Evolutionary conservation across 1,140 invertebrate genomes (phyloP), one percentile per base, ranked within the genome.

Genomic region (Drosophila micromelanica): DNA sequence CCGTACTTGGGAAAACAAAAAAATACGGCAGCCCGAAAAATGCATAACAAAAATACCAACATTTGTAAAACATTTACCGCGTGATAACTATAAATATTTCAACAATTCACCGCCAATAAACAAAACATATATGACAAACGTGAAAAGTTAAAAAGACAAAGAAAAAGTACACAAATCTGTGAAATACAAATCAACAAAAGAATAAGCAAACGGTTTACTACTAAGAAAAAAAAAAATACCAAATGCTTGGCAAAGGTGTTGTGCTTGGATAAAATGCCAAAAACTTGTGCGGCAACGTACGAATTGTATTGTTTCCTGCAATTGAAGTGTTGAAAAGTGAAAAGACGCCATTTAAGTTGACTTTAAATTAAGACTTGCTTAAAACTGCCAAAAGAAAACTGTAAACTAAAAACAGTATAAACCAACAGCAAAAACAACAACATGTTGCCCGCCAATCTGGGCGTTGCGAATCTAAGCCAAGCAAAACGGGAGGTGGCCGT

Each of bases 271-370:
- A 78, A 87, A 86, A 86, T 87, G 82, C 82, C 63, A 78, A 78
- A 86, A 86, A 86, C 54, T 79, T 78, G 78, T 79, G 84, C 64
- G 69, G 79, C 82, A 86, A 86, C 78, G 81, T 86, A 75, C 71
- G 64, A 86, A 87, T 62, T 59, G 38, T 46, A 8, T 54, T 42
- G 7, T 54, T 65, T 37, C 30, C 42, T 56, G 42, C 70, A 77
- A 61, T 77, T 79, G 46, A 87, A 76, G 80, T 65, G 54, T 64
- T 13, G 64, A 74, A 57, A 30, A 62, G 81, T 13, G 64, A 74
- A 57, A 35, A 62, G 81, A 81, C 78, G 74, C 78, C 51, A 52
- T 57, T 56, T 35, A 42, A 74, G 54, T 37, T 55, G 55, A 59
- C 63, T 73, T 63, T 61, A 20, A 56, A 54, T 20, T 20, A n/a